phyloP scores from a whole-genome alignment of 2,888 invertebrate species.

The Drosophila robusta region DNA sequence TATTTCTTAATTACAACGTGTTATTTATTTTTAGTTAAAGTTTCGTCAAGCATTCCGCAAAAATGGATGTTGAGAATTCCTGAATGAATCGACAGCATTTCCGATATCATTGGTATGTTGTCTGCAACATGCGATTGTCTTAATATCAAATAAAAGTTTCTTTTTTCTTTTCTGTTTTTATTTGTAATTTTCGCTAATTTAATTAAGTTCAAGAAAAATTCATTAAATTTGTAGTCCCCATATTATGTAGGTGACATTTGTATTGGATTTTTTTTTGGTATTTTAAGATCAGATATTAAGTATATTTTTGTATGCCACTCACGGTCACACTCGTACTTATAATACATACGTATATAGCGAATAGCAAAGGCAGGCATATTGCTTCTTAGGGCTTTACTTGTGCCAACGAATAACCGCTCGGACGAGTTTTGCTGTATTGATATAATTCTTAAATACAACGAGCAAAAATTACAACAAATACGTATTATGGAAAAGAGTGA shows the following conservation, averaged over 20 bases:
- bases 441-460: constrained; percentile 29
- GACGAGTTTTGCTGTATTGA: constrained; percentile 18
- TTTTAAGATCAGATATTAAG: not conserved
- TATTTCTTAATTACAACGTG: no score
- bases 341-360: constrained; percentile 33
- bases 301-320: not conserved
- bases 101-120: no score
- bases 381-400: constrained; percentile 43
- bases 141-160: no score
- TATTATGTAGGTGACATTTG: not conserved
- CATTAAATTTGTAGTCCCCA: not conserved
- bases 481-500: constrained; percentile 70
- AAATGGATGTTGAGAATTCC: no score
- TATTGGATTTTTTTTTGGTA: constrained; percentile 12
- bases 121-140: no score
- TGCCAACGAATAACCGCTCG: constrained; percentile 29
- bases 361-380: constrained; percentile 31
- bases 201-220: not conserved
- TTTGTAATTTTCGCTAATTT: no score
- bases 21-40: no score
- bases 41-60: no score
- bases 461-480: constrained; percentile 23
- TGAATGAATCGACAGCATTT: no score
- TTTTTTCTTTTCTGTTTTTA: no score
- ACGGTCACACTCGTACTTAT: constrained; percentile 36